phyloP scores from a whole-genome alignment of 2,888 invertebrate species.

The Clostera curtula region DNA sequence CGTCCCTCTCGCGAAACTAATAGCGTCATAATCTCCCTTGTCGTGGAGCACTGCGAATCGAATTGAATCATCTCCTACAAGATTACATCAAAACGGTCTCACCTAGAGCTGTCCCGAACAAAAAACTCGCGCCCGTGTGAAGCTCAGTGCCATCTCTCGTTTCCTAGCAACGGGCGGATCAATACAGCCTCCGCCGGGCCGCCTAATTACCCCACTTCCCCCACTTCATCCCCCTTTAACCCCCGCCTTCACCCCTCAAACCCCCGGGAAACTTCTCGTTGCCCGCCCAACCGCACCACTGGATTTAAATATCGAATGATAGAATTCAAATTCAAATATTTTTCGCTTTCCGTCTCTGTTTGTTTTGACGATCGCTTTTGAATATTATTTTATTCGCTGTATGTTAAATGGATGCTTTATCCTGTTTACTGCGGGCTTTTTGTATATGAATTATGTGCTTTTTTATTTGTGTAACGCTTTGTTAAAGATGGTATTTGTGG shows the following conservation, averaged over 20 bases:
- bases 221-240: slow-evolving; percentile 20
- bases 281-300: slow-evolving; percentile 50
- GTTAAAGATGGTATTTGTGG: too few species aligned
- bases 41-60: slow-evolving; percentile 42
- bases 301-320: slow-evolving; percentile 73
- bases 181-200: slow-evolving; percentile 74
- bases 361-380: slow-evolving; percentile 39
- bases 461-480: too few species aligned
- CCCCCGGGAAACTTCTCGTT: slow-evolving; percentile 37
- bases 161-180: slow-evolving; percentile 71
- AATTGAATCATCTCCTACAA: slow-evolving; percentile 61
- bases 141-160: slow-evolving; percentile 68
- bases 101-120: slow-evolving; percentile 61
- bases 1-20: slow-evolving; percentile 28
- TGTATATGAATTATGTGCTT: too few species aligned
- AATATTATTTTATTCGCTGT: slow-evolving; percentile 36
- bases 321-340: slow-evolving; percentile 70
- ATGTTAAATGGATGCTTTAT: slow-evolving; percentile 17
- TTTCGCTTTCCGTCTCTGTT: slow-evolving; percentile 56
- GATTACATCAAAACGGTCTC: slow-evolving; percentile 68
- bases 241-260: slow-evolving; percentile 20
- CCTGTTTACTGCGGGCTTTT: slow-evolving; percentile 8
- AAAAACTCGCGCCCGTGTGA: slow-evolving; percentile 54
- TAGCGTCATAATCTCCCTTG: slow-evolving; percentile 29
- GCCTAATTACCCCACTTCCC: slow-evolving; percentile 62